Percentiles rank a stretch among this genome's conserved stretches.
phyloP scores from a whole-genome alignment of 2,888 invertebrate species.

The Caenorhabditis doughertyi region DNA sequence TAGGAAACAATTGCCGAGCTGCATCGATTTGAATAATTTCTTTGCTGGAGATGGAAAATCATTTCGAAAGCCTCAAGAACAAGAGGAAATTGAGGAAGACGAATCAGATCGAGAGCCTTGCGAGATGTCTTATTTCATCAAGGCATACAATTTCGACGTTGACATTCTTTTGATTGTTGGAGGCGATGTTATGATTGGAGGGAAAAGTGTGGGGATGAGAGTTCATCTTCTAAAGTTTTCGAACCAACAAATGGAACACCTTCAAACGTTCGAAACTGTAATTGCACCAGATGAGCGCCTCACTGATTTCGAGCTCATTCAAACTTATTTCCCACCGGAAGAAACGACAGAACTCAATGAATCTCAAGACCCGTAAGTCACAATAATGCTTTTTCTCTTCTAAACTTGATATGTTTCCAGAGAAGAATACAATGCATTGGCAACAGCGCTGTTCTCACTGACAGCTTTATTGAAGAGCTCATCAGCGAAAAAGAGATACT shows the following conservation, averaged over 20 bases:
- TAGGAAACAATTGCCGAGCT: constrained; percentile 27
- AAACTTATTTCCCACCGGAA: constrained; percentile 37
- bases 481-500: constrained; percentile 47
- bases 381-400: neutral
- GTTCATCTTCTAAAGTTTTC: constrained; percentile 55
- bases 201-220: constrained; percentile 32
- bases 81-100: constrained; percentile 2
- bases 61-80: neutral
- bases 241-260: constrained; percentile 37
- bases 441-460: constrained; percentile 37
- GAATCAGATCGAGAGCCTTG: neutral
- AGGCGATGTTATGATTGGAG: constrained; percentile 22
- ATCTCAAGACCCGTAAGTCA: no score
- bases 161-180: constrained; percentile 49
- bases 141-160: constrained; percentile 38
- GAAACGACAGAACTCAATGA: neutral
- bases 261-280: constrained; percentile 43
- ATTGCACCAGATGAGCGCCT: constrained; percentile 42
- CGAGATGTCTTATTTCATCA: constrained; percentile 39
- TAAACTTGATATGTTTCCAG: constrained; percentile 5
- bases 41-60: constrained; percentile 11
- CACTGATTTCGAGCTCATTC: constrained; percentile 47
- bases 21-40: constrained; percentile 42
- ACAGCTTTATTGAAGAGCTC: constrained; percentile 56
- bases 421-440: neutral